Base-by-base conservation (phyloP, 2,797 vertebrate species). In the Halcyon chelicuti region DNA sequence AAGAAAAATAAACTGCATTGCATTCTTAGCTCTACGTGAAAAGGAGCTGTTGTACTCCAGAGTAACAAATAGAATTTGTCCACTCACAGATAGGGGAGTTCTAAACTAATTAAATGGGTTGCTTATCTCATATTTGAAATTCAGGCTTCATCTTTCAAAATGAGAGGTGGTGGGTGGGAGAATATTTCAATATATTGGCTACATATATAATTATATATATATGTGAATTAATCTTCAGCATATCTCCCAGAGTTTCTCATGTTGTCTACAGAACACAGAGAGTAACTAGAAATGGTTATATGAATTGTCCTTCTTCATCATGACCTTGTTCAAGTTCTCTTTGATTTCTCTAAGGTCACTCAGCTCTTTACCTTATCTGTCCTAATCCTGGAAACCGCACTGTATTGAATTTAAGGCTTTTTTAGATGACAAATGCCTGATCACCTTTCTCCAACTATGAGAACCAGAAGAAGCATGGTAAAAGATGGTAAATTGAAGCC, bases 81-180 rank as follows among this genome's bases (percentile, higher is more conserved):
- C 1, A 0, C 66, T 70, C 66, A 84, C 90, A 60, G 33, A 40
- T 8, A 73, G 25, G 29, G 66, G 44, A 94, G 46, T 28, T 14
- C 72, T 87, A 83, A 95, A 91, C 39, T 81, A 91, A 88, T 90
- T 95, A 94, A 86, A 78, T 28, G 23, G 22, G 39, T 5, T 87
- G 49, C 72, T 80, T 92, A 97, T 96, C 78, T 93, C n/a, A 29
- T 55, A 75, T 67, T 51, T 47, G 52, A 93, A 92, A 91, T 75
- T 71, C 78, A 74, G 68, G 57, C 28, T 93, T 81, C 90, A 95
- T 93, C 33, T 73, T 90, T 96, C 80, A 93, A 92, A 94, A 70
- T 66, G 44, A 95, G 39, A 92, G 26, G 4, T 10, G 5, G 3
- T 10, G 12, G 42, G 1, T 13, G 7, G 25, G 21, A 54, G 40